phyloP scores from a whole-genome alignment of 2,113 vertebrate species.

The Vulpes vulpes region DNA sequence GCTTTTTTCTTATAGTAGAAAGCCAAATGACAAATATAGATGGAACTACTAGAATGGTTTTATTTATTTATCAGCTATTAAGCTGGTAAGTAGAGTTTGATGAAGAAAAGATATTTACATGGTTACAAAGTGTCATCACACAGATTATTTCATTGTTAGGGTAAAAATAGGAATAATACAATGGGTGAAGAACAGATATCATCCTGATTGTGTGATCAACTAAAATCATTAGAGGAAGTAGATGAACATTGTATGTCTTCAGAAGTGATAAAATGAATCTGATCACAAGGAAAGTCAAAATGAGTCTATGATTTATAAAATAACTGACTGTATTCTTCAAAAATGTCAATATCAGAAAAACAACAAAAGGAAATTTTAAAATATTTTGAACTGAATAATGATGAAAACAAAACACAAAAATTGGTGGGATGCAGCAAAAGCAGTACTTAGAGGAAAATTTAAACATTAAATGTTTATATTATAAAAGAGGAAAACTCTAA shows the following conservation, averaged over 20 bases:
- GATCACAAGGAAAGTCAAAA: neutral
- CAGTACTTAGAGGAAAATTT: neutral
- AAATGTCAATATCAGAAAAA: constrained; percentile 38
- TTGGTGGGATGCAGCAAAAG: neutral
- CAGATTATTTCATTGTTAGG: neutral
- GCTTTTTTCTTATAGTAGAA: neutral
- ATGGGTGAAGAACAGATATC: neutral
- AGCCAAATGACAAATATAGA: neutral
- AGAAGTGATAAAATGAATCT: neutral
- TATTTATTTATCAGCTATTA: no score
- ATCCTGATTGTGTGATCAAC: neutral
- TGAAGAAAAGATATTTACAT: neutral
- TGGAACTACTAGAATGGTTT: neutral
- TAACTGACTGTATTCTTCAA: constrained; percentile 25
- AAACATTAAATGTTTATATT: neutral
- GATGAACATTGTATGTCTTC: neutral
- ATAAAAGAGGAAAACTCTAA: neutral
- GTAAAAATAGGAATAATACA: neutral
- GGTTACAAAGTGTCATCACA: neutral
- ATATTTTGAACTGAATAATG: neutral
- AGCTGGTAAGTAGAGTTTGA: constrained; percentile 32
- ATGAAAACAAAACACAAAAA: neutral
- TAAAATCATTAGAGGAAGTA: neutral
- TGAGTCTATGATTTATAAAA: neutral
- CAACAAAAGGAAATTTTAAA: neutral